Evolutionary conservation across 2,797 vertebrate genomes (phyloP).

Genomic region (Selene dorsalis): DNA sequence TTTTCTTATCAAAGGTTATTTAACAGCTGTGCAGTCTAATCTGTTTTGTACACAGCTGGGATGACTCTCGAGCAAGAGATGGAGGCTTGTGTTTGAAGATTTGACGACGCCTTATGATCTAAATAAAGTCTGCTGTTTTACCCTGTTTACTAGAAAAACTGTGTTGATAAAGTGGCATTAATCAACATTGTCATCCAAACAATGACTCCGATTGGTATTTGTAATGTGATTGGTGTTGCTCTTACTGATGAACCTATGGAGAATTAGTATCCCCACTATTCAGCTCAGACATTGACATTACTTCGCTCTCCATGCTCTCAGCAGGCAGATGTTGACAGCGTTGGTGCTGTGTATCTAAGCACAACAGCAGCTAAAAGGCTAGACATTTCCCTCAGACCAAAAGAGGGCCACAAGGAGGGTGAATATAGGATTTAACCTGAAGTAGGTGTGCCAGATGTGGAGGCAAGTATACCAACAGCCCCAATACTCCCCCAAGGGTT

Average conservation of each 20-base stretch:
- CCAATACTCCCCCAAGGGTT: no score
- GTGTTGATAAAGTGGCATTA: not conserved
- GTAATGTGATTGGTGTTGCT: not conserved
- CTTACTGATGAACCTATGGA: not conserved
- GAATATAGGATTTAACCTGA: not conserved
- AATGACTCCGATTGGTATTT: not conserved
- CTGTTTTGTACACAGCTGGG: conserved; percentile 33
- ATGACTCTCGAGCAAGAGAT: not conserved
- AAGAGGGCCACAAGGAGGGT: no score
- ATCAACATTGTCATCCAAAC: conserved; percentile 3
- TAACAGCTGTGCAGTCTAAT: conserved; percentile 19
- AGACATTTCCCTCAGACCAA: no score
- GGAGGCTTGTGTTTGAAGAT: not conserved
- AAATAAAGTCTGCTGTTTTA: not conserved
- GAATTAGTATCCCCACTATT: no score
- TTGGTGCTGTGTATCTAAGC: no score
- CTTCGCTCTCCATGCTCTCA: no score
- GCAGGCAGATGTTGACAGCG: not conserved
- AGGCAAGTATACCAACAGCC: not conserved
- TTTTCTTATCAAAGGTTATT: conserved; percentile 38
- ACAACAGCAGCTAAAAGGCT: no score
- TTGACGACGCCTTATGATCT: not conserved
- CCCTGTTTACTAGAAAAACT: not conserved
- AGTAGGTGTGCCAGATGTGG: not conserved
- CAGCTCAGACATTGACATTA: not conserved